A percentile compares a stretch with the other conserved stretches of the same genome.
phyloP scores from a whole-genome alignment of 2,888 invertebrate genomes.

The Polietes domitor region DNA sequence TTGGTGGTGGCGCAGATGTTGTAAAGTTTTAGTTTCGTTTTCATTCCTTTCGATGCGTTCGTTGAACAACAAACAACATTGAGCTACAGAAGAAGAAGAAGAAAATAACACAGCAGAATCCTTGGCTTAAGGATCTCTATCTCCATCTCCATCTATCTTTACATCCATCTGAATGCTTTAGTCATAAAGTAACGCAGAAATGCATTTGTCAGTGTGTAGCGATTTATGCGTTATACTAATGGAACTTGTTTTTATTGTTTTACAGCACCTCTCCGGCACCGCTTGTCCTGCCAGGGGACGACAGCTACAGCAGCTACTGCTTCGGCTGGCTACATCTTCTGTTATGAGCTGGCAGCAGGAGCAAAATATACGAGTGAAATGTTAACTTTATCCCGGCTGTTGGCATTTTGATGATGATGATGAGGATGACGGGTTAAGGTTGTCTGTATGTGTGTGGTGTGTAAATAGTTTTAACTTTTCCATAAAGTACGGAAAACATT shows the following conservation, averaged over 20 bases:
- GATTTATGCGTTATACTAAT: slow-evolving; percentile 61
- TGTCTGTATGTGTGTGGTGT: not conserved
- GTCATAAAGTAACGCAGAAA: slow-evolving; percentile 53
- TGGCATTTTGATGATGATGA: slow-evolving; percentile 20
- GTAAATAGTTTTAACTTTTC: slow-evolving; percentile 14
- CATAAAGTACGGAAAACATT: not conserved
- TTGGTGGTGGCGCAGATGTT: slow-evolving; percentile 49
- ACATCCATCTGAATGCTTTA: slow-evolving; percentile 38
- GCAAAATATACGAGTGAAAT: slow-evolving; percentile 31
- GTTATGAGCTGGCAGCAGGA: not conserved
- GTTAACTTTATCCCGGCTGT: slow-evolving; percentile 34
- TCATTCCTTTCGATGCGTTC: slow-evolving; percentile 14
- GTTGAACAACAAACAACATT: slow-evolving; percentile 25
- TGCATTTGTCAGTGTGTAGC: slow-evolving; percentile 52
- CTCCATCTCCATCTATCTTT: not conserved
- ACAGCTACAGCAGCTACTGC: not conserved
- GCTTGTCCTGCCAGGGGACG: not conserved
- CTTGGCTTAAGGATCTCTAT: slow-evolving; percentile 47
- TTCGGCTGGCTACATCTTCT: not conserved
- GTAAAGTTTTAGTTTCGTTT: slow-evolving; percentile 12
- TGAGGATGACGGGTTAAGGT: slow-evolving; percentile 15
- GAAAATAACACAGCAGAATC: slow-evolving; percentile 35
- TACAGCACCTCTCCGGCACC: not conserved
- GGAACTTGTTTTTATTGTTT: slow-evolving; percentile 52
- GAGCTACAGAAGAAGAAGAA: not conserved